Base-by-base conservation (phyloP, 2,888 invertebrate genomes). In the Cremastinae sp. region DNA sequence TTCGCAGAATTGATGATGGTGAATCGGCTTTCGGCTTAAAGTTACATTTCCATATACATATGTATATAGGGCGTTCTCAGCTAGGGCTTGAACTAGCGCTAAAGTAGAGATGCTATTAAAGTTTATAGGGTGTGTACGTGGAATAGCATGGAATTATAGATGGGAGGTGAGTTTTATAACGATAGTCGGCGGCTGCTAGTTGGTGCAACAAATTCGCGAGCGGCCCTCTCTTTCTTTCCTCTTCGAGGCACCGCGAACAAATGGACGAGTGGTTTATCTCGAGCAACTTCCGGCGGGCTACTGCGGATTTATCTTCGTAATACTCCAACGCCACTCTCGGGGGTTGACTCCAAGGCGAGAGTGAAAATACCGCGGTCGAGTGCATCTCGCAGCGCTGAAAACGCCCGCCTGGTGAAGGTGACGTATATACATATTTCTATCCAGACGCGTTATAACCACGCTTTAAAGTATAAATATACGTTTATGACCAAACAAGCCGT, bases 281-380 rank as follows among this genome's bases (percentile, higher is more conserved):
- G 45, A 58, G 65, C 18, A 77, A 79, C 65, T 75, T 77, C 41
- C 55, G 37, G 49, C 72, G 68, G 62, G 56, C 59, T 75, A 49
- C 62, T 58, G 59, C 41, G 74, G 73, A 79, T 76, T 71, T 74
- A 78, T 76, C 75, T 70, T 71, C 70, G 74, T 78, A 68, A 78
- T 78, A 76, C 78, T 71, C 61, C 47, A 55, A 55, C 75, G 55
- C 74, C 58, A 62, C 70, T 68, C 53, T 62, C 55, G 37, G 53
- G 28, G 45, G 62, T 51, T 69, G 71, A 74, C 72, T 77, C 61
- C 39, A 20, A n/a, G 39, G 65, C 49, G 51, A 61, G 76, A 69
- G 69, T 74, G 61, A 74, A 77, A 70, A 77, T 70, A 70, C 47
- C 47, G 65, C 37, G 61, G 74, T 65, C 59, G 64, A 74, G 64